phyloP scores from a whole-genome alignment of 2,888 invertebrate genomes.

The Phragmatobia fuliginosa region DNA sequence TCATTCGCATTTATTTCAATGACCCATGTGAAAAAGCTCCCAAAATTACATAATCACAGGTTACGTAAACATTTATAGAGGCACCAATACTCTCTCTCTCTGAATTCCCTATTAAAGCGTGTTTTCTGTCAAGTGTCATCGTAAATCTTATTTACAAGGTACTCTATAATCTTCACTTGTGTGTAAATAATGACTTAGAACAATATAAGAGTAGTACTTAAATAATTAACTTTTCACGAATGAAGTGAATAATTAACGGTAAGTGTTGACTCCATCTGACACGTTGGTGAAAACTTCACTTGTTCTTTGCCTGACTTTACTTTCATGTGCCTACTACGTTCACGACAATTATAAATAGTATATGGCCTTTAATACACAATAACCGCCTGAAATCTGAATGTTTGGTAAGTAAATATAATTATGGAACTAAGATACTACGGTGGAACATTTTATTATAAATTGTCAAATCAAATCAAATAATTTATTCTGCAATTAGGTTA shows the following conservation, averaged over 20 bases:
- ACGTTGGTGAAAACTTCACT: not conserved
- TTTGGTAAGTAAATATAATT: too few species aligned
- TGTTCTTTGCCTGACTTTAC: slow-evolving; percentile 1
- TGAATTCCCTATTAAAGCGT: not conserved
- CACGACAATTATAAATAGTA: not conserved
- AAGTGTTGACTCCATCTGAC: slow-evolving; percentile 7
- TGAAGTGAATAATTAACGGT: slow-evolving; percentile 16
- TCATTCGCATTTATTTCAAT: too few species aligned
- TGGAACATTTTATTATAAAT: too few species aligned
- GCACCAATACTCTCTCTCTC: not conserved
- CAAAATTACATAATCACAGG: too few species aligned
- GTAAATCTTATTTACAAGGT: not conserved
- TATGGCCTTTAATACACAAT: not conserved
- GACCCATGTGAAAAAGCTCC: too few species aligned
- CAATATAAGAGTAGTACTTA: slow-evolving; percentile 21
- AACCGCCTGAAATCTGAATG: too few species aligned
- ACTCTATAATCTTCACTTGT: not conserved
- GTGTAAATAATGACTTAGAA: not conserved
- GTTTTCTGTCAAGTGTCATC: not conserved
- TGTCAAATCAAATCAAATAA: too few species aligned
- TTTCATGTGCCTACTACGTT: not conserved
- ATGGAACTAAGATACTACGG: too few species aligned
- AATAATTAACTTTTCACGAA: slow-evolving; percentile 35
- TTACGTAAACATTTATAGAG: too few species aligned
- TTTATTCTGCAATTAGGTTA: too few species aligned